A percentile compares a stretch with the other conserved stretches of the same genome.
Evolutionary conservation across 2,888 invertebrate species (phyloP).

Genomic region (Lochmaea capreae): DNA sequence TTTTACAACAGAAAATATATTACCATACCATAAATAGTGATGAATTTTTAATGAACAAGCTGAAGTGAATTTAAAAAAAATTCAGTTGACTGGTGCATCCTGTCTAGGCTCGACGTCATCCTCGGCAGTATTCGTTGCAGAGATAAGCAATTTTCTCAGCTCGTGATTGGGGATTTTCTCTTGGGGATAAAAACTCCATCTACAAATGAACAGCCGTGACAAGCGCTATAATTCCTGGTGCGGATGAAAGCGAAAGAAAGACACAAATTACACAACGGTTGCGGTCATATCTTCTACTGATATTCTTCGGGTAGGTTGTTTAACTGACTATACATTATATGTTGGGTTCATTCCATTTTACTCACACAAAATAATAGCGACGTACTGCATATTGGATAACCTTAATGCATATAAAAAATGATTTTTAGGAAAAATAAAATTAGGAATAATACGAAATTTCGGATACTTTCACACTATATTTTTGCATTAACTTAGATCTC

Average conservation of each 20-base stretch:
- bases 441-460: too few relatives aligned
- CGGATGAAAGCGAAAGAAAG: conserved; percentile 64
- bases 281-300: conserved; percentile 51
- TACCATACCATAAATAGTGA: too few relatives aligned
- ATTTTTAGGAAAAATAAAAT: too few relatives aligned
- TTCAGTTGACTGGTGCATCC: too few relatives aligned
- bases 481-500: too few relatives aligned
- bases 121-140: conserved; percentile 60
- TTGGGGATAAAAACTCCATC: conserved; percentile 76
- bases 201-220: conserved; percentile 79
- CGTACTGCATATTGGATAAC: neutral
- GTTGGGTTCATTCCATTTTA: neutral
- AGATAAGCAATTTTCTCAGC: conserved; percentile 77
- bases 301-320: conserved; percentile 15
- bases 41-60: too few relatives aligned
- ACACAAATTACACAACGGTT: conserved; percentile 58
- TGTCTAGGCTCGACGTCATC: conserved; percentile 44
- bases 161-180: conserved; percentile 76
- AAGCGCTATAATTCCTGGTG: conserved; percentile 74
- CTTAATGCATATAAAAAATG: neutral
- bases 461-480: too few relatives aligned
- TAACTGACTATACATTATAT: conserved; percentile 22
- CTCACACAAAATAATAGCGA: neutral
- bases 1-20: too few relatives aligned
- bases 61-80: too few relatives aligned